Conservation (phyloP, 2,888 invertebrate species). For the Tyria jacobaeae region DNA sequence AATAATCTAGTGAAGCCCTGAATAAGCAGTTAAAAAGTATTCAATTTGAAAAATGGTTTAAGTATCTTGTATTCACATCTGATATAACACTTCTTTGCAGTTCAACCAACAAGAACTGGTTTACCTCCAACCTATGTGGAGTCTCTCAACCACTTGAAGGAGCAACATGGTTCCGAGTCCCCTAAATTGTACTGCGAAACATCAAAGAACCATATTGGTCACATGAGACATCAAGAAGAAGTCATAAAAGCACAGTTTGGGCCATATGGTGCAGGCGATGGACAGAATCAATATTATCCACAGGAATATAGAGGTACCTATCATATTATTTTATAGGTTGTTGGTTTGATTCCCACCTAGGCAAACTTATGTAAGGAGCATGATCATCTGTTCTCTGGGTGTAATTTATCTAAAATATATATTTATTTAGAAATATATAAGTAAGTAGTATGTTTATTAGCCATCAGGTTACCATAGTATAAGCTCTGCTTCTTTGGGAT, state of each 20-base stretch:
- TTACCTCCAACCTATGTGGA: slow-evolving; percentile 79
- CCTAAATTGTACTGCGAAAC: slow-evolving; percentile 74
- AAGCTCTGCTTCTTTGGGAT: no score
- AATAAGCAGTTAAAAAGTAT: no score
- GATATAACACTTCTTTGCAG: slow-evolving; percentile 43
- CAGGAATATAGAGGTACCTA: slow-evolving; percentile 74
- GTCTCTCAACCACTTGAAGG: slow-evolving; percentile 76
- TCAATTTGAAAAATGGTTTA: no score
- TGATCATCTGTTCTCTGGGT: no score
- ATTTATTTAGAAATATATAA: no score
- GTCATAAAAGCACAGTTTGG: slow-evolving; percentile 66
- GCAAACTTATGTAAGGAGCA: no score
- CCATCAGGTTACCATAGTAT: no score
- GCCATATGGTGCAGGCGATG: slow-evolving; percentile 79
- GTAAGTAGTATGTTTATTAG: no score
- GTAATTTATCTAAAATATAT: no score
- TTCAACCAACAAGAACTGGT: slow-evolving; percentile 63
- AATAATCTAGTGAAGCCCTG: no score
- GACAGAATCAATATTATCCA: slow-evolving; percentile 75
- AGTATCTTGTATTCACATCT: neutral
- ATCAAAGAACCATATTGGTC: slow-evolving; percentile 69
- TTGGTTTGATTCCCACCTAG: no score
- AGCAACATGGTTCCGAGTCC: slow-evolving; percentile 69
- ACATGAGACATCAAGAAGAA: slow-evolving; percentile 68
- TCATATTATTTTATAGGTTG: neutral